These are phyloP conservation scores for Phoenoteleia sp. DNA, from an alignment of 2,888 invertebrate species.

Conservation along the genomic window DNA sequence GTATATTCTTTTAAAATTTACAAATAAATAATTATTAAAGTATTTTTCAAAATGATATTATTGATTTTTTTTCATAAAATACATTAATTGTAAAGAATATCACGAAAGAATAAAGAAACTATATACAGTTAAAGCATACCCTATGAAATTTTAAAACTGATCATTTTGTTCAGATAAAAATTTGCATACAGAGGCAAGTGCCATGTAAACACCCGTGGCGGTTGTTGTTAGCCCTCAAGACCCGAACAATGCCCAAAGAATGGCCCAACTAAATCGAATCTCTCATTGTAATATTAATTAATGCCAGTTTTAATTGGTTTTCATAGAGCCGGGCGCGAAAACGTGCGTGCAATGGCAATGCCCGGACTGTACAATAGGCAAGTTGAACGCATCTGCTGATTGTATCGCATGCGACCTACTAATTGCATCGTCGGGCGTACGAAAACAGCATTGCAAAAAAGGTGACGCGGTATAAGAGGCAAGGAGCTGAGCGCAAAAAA, in stretches of 20 bases:
- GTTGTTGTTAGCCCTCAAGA: background rate
- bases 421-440: slow-evolving; percentile 75
- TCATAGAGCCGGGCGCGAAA: slow-evolving; percentile 10
- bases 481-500: slow-evolving; percentile 23
- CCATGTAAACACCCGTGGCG: too few relatives aligned
- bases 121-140: too few relatives aligned
- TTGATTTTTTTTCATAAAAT: too few relatives aligned
- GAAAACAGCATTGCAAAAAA: slow-evolving; percentile 33
- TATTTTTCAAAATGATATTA: too few relatives aligned
- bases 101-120: too few relatives aligned
- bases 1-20: too few relatives aligned
- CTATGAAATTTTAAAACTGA: too few relatives aligned
- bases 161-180: too few relatives aligned
- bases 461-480: background rate
- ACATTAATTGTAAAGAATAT: too few relatives aligned
- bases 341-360: slow-evolving; percentile 8
- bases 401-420: slow-evolving; percentile 76
- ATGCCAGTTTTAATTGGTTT: slow-evolving; percentile 42
- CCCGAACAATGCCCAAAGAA: background rate
- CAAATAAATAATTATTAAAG: too few relatives aligned
- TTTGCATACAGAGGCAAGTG: too few relatives aligned
- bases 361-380: background rate
- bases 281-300: slow-evolving; percentile 36
- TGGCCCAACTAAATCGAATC: slow-evolving; percentile 20
- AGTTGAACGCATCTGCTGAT: slow-evolving; percentile 54